These are phyloP conservation scores for Lutjanus erythropterus DNA, from an alignment of 2,113 vertebrate species.

Conservation along the genomic window DNA sequence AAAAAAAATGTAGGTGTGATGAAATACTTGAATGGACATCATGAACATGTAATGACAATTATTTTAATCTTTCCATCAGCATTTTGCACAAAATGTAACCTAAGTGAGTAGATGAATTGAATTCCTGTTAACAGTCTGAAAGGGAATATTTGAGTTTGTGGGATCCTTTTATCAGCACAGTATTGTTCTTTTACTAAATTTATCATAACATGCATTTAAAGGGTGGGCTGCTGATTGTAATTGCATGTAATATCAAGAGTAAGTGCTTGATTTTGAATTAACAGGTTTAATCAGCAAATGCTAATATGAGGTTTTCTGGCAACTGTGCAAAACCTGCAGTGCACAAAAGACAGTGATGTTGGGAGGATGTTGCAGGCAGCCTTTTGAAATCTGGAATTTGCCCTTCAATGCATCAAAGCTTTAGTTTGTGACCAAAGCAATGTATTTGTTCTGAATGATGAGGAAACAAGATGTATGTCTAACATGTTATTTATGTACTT, in stretches of 20 bases:
- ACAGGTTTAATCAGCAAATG: slow-evolving; percentile 4
- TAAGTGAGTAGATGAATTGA: slow-evolving; percentile 5
- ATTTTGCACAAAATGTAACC: slow-evolving; percentile 59
- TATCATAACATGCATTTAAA: slow-evolving; percentile 33
- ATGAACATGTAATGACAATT: slow-evolving; percentile 44
- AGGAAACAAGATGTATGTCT: slow-evolving; percentile 34
- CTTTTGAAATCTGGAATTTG: slow-evolving; percentile 38
- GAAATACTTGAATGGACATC: slow-evolving; percentile 58
- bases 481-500: slow-evolving; percentile 52
- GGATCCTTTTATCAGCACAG: slow-evolving; percentile 21
- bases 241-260: slow-evolving; percentile 15
- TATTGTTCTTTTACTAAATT: slow-evolving; percentile 27
- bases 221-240: slow-evolving; percentile 6
- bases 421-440: slow-evolving; percentile 78
- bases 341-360: slow-evolving; percentile 27
- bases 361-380: neutral
- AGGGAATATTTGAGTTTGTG: slow-evolving; percentile 42
- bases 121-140: slow-evolving; percentile 21
- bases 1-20: slow-evolving; percentile 17
- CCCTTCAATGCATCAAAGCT: slow-evolving; percentile 48
- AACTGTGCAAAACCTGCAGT: slow-evolving; percentile 53
- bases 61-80: slow-evolving; percentile 48
- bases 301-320: slow-evolving; percentile 49
- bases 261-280: slow-evolving; percentile 19
- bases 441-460: slow-evolving; percentile 59